These are phyloP conservation scores for Lagria hirta DNA, from an alignment of 2,888 invertebrate genomes.

Conservation along the genomic window DNA sequence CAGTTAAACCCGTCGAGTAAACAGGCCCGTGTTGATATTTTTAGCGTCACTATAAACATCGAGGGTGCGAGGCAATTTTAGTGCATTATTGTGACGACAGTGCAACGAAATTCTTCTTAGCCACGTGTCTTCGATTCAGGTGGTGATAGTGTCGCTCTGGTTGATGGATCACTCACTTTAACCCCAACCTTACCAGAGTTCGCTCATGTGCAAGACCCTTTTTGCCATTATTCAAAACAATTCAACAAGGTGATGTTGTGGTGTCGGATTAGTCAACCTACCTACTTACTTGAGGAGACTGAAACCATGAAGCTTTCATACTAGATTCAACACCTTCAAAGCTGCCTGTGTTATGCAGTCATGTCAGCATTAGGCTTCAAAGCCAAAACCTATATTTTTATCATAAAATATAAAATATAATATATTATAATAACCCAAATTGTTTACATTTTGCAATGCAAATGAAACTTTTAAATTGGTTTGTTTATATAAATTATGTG, in stretches of 20 bases:
- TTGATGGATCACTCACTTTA: constrained; percentile 39
- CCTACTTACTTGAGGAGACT: too few relatives aligned
- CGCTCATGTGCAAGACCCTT: constrained; percentile 25
- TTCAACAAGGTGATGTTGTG: constrained; percentile 34
- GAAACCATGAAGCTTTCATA: too few relatives aligned
- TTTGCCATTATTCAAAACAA: constrained; percentile 39
- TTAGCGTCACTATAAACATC: constrained; percentile 7
- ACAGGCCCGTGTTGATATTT: constrained; percentile 17
- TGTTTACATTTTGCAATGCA: too few relatives aligned
- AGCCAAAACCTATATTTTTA: too few relatives aligned
- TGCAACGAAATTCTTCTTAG: constrained; percentile 16
- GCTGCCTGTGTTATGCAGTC: too few relatives aligned
- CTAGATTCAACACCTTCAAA: too few relatives aligned
- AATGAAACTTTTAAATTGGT: too few relatives aligned
- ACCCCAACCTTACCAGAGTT: constrained; percentile 10
- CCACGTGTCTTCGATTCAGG: constrained; percentile 39
- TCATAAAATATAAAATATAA: too few relatives aligned
- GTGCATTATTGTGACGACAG: constrained; percentile 13
- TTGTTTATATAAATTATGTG: too few relatives aligned
- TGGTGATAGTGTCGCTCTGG: constrained; percentile 39
- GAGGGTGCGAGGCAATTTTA: not conserved
- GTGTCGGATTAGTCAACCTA: constrained; percentile 37
- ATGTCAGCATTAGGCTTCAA: too few relatives aligned
- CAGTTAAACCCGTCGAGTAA: constrained; percentile 9
- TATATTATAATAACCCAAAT: too few relatives aligned